A percentile compares a stretch with the other conserved stretches of the same genome.
These are phyloP conservation scores for Metacarcinus magister DNA, from an alignment of 2,888 invertebrate genomes.

Conservation along the genomic window DNA sequence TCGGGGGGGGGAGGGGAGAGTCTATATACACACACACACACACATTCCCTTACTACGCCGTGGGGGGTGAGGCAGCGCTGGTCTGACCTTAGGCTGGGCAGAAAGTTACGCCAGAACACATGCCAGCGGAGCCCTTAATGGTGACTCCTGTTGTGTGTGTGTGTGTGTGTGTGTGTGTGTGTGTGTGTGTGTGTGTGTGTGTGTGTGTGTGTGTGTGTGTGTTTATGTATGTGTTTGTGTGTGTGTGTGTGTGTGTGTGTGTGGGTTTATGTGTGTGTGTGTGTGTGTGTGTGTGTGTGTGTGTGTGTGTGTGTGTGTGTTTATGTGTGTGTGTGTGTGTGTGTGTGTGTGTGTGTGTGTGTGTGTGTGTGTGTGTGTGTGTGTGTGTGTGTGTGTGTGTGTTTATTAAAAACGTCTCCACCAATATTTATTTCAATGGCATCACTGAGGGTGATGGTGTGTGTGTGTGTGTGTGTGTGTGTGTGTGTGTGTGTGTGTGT, in stretches of 20 bases:
- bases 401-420: no score
- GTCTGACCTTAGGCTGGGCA: constrained; percentile 27
- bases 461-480: no score
- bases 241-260: not conserved
- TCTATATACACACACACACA: not conserved
- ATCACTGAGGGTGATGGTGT: no score
- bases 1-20: not conserved
- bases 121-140: not conserved
- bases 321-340: no score
- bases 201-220: not conserved
- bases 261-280: no score
- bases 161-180: constrained; percentile 15
- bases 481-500: no score
- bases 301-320: no score
- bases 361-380: no score
- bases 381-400: no score
- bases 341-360: no score
- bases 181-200: not conserved
- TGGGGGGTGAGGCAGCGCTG: not conserved
- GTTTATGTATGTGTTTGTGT: not conserved
- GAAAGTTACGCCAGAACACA: constrained; percentile 8
- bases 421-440: no score
- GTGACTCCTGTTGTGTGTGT: not conserved
- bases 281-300: no score
- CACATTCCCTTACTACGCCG: not conserved